A percentile compares a stretch with the other conserved stretches of the same genome.
phyloP scores from a whole-genome alignment of 2,113 vertebrate species.

The Brachionichthys hirsutus region DNA sequence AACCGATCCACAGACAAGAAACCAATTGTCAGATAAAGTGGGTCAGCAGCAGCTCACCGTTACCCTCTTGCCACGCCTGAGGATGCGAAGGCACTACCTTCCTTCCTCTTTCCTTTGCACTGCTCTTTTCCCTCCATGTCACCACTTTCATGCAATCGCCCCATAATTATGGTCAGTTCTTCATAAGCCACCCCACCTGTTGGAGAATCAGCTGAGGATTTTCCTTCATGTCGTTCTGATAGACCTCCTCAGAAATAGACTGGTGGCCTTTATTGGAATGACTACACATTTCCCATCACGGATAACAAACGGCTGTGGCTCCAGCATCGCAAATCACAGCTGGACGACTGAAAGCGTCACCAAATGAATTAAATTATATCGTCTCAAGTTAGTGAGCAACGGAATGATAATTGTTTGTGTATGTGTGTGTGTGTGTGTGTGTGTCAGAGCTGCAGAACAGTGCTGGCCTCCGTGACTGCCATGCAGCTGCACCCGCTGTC shows the following conservation, averaged over 20 bases:
- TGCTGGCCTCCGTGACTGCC: constrained; percentile 49
- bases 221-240: constrained; percentile 53
- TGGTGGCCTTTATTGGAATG: constrained; percentile 39
- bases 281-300: constrained; percentile 20
- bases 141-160: constrained; percentile 26
- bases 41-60: constrained; percentile 82
- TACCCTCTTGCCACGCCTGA: constrained; percentile 73
- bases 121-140: constrained; percentile 71
- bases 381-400: constrained; percentile 26
- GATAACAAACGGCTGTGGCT: constrained; percentile 37
- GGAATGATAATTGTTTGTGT: constrained; percentile 52
- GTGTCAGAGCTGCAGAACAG: constrained; percentile 42
- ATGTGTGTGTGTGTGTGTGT: constrained; percentile 26
- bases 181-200: constrained; percentile 56
- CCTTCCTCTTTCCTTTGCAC: constrained; percentile 52
- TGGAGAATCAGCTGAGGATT: constrained; percentile 48
- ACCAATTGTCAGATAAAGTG: constrained; percentile 85
- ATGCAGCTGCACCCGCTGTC: constrained; percentile 65
- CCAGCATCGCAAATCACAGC: constrained; percentile 43
- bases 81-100: constrained; percentile 63
- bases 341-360: constrained; percentile 55
- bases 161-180: constrained; percentile 28
- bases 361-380: constrained; percentile 50
- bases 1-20: constrained; percentile 83
- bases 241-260: constrained; percentile 30